Evolutionary conservation across 2,113 vertebrate species (phyloP).

Genomic region (Sinosuthora webbiana): DNA sequence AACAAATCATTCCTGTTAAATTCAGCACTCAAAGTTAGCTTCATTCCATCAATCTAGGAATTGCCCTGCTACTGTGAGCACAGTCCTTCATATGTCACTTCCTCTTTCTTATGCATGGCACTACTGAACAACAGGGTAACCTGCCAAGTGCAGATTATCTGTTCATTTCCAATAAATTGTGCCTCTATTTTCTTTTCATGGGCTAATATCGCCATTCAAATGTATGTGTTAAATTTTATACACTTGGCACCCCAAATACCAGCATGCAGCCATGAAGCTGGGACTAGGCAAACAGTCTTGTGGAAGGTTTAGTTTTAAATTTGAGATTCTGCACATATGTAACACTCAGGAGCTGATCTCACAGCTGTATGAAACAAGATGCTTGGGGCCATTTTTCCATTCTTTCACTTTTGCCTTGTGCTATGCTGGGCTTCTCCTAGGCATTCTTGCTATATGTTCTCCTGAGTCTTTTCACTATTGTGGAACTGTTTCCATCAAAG

Average conservation of each 20-base stretch:
- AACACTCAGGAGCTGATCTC: slow-evolving; percentile 6
- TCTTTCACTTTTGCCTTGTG: background rate
- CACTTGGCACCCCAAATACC: background rate
- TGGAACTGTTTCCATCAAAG: background rate
- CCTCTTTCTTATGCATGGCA: slow-evolving; percentile 11
- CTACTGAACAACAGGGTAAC: slow-evolving; percentile 40
- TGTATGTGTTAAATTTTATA: slow-evolving; percentile 16
- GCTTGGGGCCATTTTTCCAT: background rate
- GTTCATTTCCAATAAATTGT: slow-evolving; percentile 15
- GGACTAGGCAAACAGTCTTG: background rate
- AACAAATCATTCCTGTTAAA: slow-evolving; percentile 62
- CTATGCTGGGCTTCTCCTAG: background rate
- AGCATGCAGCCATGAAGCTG: background rate
- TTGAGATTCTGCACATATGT: background rate
- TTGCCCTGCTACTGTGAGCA: background rate
- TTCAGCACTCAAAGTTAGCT: slow-evolving; percentile 9
- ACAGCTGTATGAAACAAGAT: slow-evolving; percentile 13
- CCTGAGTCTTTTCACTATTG: background rate
- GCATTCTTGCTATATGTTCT: background rate
- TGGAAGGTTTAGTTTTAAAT: slow-evolving; percentile 19
- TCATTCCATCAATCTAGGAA: background rate
- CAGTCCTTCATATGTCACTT: slow-evolving; percentile 28
- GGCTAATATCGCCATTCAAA: slow-evolving; percentile 46
- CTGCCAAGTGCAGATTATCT: slow-evolving; percentile 25
- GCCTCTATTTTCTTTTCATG: slow-evolving; percentile 5